These are phyloP conservation scores for Hoplodrina blanda DNA, from an alignment of 2,888 invertebrate genomes.

Conservation along the genomic window DNA sequence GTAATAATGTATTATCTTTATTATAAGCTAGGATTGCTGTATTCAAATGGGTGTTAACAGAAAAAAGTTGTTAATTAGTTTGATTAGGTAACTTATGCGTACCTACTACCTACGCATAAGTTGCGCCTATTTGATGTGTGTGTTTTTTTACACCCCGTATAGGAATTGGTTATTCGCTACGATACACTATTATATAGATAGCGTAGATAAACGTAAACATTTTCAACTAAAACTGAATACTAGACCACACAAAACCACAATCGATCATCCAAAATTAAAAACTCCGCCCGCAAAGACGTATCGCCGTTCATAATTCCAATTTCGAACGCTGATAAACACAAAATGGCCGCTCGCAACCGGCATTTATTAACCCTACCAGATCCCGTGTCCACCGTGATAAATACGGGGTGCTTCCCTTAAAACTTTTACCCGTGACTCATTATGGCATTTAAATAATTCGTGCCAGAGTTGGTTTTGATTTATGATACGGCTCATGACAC, in stretches of 20 bases:
- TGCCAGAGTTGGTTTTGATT: conserved; percentile 82
- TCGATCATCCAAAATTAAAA: conserved; percentile 74
- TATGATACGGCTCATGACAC: conserved; percentile 83
- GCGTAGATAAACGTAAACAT: too few species aligned
- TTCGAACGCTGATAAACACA: conserved; percentile 84
- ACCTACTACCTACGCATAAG: too few species aligned
- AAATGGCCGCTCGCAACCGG: conserved; percentile 80
- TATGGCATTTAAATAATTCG: conserved; percentile 91
- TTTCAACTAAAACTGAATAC: conserved; percentile 10
- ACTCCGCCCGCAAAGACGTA: conserved; percentile 74
- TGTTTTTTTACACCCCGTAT: too few species aligned
- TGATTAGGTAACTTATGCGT: too few species aligned
- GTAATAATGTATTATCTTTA: too few species aligned
- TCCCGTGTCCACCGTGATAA: conserved; percentile 85
- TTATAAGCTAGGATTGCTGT: too few species aligned
- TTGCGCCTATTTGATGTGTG: too few species aligned
- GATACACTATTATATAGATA: too few species aligned
- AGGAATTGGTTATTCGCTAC: too few species aligned
- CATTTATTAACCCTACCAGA: conserved; percentile 88
- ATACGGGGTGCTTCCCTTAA: conserved; percentile 82
- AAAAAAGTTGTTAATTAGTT: too few species aligned
- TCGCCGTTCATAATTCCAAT: conserved; percentile 84
- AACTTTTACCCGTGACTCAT: conserved; percentile 87
- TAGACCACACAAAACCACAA: conserved; percentile 65
- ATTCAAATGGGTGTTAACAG: too few species aligned